Conservation (phyloP, 2,888 invertebrate species). For the Netelia virgata region DNA sequence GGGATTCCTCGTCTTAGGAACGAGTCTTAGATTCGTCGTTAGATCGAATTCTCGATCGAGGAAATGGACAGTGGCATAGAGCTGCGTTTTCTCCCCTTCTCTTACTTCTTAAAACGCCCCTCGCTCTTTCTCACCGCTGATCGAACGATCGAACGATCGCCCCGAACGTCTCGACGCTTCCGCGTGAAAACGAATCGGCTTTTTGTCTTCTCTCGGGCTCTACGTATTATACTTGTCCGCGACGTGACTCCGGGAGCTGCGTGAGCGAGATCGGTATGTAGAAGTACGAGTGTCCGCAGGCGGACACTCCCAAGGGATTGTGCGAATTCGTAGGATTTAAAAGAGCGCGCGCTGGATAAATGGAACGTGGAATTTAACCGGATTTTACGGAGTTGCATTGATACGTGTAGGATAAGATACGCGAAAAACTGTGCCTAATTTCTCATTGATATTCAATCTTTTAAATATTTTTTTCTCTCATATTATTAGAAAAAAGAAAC, state of each 20-base stretch:
- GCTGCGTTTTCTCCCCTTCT: neutral
- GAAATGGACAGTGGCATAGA: constrained; percentile 49
- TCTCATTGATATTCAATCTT: too few relatives aligned
- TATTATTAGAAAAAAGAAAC: too few relatives aligned
- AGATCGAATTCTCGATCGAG: constrained; percentile 58
- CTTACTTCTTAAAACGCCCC: neutral
- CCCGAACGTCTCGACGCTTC: constrained; percentile 63
- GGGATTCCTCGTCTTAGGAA: neutral
- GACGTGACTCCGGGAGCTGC: neutral
- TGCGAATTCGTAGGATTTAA: neutral
- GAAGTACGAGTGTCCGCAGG: constrained; percentile 8
- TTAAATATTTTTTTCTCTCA: too few relatives aligned
- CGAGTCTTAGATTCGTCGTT: constrained; percentile 2
- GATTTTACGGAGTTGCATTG: too few relatives aligned
- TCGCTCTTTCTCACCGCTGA: neutral
- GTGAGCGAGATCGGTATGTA: neutral
- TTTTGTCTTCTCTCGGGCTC: neutral
- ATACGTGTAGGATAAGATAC: too few relatives aligned
- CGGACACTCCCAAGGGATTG: constrained; percentile 10
- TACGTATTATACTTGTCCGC: neutral
- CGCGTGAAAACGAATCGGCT: constrained; percentile 44
- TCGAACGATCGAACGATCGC: constrained; percentile 60
- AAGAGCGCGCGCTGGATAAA: too few relatives aligned
- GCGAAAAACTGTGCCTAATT: too few relatives aligned
- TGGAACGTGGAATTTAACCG: too few relatives aligned